These are phyloP conservation scores for Gastracanthus pulcherrimus DNA, from an alignment of 2,888 invertebrate species.

Conservation along the genomic window DNA sequence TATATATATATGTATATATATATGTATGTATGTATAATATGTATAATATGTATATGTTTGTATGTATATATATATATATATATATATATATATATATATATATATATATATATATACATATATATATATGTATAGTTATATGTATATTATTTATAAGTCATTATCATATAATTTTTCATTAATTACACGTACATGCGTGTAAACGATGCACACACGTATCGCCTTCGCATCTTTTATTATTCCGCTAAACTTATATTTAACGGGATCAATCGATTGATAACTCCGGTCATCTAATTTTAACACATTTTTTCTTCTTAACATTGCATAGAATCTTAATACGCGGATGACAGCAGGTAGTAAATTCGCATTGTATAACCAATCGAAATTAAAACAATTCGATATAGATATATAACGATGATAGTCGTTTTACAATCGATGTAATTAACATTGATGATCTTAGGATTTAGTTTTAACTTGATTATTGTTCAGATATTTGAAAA, in stretches of 20 bases:
- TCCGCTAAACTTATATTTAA: conserved; percentile 49
- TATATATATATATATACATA: conserved; percentile 59
- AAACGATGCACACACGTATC: conserved; percentile 59
- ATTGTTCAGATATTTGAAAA: conserved; percentile 40
- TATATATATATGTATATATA: conserved; percentile 58
- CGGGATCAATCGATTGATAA: conserved; percentile 41
- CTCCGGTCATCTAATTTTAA: conserved; percentile 46
- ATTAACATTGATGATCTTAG: conserved; percentile 40
- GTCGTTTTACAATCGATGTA: conserved; percentile 45
- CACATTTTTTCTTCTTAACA: conserved; percentile 50
- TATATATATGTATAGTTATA: conserved; percentile 51
- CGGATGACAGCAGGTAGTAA: conserved; percentile 44
- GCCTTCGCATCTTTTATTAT: conserved; percentile 42
- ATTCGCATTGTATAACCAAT: conserved; percentile 45
- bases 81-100: conserved; percentile 54
- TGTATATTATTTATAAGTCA: conserved; percentile 58
- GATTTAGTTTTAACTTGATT: conserved; percentile 40
- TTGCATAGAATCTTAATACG: conserved; percentile 53
- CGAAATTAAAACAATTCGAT: conserved; percentile 36
- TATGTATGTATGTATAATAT: conserved; percentile 56
- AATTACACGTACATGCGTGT: conserved; percentile 62
- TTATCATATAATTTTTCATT: conserved; percentile 54
- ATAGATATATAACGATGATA: conserved; percentile 48
- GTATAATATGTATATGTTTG: conserved; percentile 62
- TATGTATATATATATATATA: conserved; percentile 56